These are phyloP conservation scores for Formica exsecta DNA, from an alignment of 1,140 invertebrate genomes.

Conservation along the genomic window DNA sequence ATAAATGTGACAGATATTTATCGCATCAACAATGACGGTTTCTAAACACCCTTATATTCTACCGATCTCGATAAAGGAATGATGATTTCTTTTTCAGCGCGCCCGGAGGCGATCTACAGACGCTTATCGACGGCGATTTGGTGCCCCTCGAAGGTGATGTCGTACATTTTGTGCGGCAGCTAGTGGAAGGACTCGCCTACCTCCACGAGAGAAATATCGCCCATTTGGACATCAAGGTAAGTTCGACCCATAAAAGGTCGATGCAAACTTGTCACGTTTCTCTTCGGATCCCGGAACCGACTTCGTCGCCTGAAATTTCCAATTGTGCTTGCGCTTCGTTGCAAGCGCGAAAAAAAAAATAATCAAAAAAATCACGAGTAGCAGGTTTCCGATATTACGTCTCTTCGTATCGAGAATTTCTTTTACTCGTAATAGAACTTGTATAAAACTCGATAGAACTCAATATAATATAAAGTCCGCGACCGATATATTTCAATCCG, in stretches of 20 bases:
- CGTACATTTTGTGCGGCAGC: slow-evolving; percentile 90
- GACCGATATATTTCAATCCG: background rate
- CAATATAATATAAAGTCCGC: background rate
- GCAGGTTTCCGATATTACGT: background rate
- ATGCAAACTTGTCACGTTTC: slow-evolving; percentile 73
- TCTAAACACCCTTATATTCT: background rate
- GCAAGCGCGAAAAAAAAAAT: background rate
- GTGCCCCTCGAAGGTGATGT: slow-evolving; percentile 90
- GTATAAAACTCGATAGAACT: background rate
- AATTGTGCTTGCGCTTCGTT: background rate
- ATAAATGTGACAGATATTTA: background rate
- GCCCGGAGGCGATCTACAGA: slow-evolving; percentile 92
- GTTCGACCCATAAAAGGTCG: slow-evolving; percentile 83
- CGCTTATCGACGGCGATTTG: slow-evolving; percentile 91
- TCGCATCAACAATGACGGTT: background rate
- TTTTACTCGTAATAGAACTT: background rate
- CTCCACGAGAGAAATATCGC: slow-evolving; percentile 92
- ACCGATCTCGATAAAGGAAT: slow-evolving; percentile 22
- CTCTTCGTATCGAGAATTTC: background rate
- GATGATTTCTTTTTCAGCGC: slow-evolving; percentile 87
- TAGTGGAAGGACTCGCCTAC: slow-evolving; percentile 90
- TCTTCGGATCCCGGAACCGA: slow-evolving; percentile 68
- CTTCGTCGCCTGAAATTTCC: slow-evolving; percentile 54
- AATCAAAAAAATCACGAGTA: background rate
- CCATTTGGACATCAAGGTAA: slow-evolving; percentile 93